A percentile compares a stretch with the other conserved stretches of the same genome.
Evolutionary conservation across 1,140 invertebrate genomes (phyloP).

Genomic region (Mactra quadrangularis): DNA sequence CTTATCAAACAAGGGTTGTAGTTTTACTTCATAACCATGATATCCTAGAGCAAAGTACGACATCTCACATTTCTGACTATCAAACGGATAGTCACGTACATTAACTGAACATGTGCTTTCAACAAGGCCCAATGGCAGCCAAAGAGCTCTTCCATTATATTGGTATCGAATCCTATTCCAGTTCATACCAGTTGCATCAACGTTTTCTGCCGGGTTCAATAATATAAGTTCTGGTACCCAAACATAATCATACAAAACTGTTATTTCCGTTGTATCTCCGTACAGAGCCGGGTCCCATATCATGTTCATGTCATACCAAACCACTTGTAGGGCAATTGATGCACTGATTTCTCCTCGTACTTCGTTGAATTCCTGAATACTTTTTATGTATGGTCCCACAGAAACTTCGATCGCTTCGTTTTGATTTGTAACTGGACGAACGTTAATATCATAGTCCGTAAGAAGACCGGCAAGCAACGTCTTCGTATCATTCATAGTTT

Average conservation of each 20-base stretch:
- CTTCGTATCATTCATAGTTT: constrained; percentile 20
- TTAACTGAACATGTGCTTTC: constrained; percentile 99
- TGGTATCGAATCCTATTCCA: constrained; percentile 19
- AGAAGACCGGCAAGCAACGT: neutral
- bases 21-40: constrained; percentile 14
- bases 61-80: constrained; percentile 97
- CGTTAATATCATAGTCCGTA: constrained; percentile 11
- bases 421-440: constrained; percentile 22
- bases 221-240: constrained; percentile 60
- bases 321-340: constrained; percentile 28
- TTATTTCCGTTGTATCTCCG: neutral
- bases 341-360: constrained; percentile 43
- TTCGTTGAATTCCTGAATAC: constrained; percentile 57
- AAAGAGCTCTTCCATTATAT: neutral
- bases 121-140: constrained; percentile 87
- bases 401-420: neutral
- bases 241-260: constrained; percentile 33
- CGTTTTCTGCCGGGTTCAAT: constrained; percentile 12
- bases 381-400: constrained; percentile 1
- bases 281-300: constrained; percentile 6
- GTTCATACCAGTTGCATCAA: neutral
- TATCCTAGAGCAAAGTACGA: constrained; percentile 97
- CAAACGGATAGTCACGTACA: constrained; percentile 98
- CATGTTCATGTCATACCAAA: constrained; percentile 51
- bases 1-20: neutral